phyloP scores from a whole-genome alignment of 1,140 invertebrate genomes.

The Acyrthosiphon pisum region DNA sequence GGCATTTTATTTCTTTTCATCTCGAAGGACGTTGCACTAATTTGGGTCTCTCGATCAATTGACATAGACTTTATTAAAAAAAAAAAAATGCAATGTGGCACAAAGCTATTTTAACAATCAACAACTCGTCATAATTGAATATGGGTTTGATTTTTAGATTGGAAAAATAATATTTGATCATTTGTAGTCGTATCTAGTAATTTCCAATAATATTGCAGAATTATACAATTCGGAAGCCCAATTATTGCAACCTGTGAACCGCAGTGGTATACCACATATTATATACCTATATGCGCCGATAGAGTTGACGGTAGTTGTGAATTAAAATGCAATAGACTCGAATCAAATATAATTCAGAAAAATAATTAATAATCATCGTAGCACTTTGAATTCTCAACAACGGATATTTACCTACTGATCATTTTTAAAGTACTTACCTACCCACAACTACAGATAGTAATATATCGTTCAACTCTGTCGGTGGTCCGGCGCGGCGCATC shows the following conservation, averaged over 20 bases:
- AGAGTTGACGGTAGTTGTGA: background rate
- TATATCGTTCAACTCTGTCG: background rate
- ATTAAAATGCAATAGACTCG: background rate
- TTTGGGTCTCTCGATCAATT: background rate
- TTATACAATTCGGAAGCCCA: background rate
- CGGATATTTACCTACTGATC: background rate
- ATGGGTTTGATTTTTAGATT: background rate
- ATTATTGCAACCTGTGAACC: background rate
- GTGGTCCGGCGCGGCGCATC: background rate
- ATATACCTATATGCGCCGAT: background rate
- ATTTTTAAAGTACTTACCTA: background rate
- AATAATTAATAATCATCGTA: background rate
- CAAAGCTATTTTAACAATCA: conserved; percentile 1
- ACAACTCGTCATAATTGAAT: background rate
- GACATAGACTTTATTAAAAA: background rate
- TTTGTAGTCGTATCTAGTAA: background rate
- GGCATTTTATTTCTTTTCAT: conserved; percentile 13
- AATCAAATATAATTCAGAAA: background rate
- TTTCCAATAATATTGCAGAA: background rate
- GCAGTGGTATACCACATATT: background rate
- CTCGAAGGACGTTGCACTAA: background rate
- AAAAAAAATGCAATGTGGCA: background rate
- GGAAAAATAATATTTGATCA: background rate
- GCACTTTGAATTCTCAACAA: background rate
- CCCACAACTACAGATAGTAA: background rate